Conservation (phyloP, 2,888 invertebrate genomes). For the Caenorhabditis zanzibari region DNA sequence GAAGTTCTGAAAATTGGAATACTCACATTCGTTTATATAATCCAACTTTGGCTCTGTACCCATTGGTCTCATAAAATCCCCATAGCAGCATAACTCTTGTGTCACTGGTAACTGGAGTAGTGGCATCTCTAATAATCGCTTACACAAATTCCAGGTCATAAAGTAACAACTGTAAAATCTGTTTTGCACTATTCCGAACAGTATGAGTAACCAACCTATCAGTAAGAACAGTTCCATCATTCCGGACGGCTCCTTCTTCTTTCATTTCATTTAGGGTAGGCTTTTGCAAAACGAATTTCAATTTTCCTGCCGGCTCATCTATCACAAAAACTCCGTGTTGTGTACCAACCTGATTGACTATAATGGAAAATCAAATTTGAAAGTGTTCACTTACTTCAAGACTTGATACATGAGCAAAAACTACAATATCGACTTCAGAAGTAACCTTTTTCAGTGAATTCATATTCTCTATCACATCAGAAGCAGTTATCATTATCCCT, state of each 20-base stretch:
- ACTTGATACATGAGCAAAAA: conserved; percentile 68
- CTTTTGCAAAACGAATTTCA: conserved; percentile 84
- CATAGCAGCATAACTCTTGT: conserved; percentile 85
- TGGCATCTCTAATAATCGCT: conserved; percentile 58
- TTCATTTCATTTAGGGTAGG: conserved; percentile 83
- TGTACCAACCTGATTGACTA: conserved; percentile 51
- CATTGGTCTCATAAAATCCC: conserved; percentile 84
- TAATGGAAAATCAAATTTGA: neutral
- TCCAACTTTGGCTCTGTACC: conserved; percentile 82
- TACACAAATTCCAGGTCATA: conserved; percentile 64
- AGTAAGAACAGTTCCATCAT: conserved; percentile 66
- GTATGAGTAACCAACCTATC: conserved; percentile 61
- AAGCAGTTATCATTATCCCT: conserved; percentile 84
- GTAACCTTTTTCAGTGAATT: neutral
- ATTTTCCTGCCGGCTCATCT: conserved; percentile 26
- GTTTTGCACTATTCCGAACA: neutral
- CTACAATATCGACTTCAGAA: conserved; percentile 55
- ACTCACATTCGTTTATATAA: conserved; percentile 82
- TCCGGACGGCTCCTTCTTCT: conserved; percentile 77
- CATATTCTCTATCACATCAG: conserved; percentile 84
- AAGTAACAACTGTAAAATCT: conserved; percentile 64
- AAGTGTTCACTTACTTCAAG: conserved; percentile 37
- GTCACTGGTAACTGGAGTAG: conserved; percentile 74
- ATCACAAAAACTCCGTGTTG: conserved; percentile 75
- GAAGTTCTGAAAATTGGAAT: neutral